Evolutionary conservation across 1,140 invertebrate genomes (phyloP), one percentile per base, ranked within the genome.

Genomic region (Eumaeus atala): DNA sequence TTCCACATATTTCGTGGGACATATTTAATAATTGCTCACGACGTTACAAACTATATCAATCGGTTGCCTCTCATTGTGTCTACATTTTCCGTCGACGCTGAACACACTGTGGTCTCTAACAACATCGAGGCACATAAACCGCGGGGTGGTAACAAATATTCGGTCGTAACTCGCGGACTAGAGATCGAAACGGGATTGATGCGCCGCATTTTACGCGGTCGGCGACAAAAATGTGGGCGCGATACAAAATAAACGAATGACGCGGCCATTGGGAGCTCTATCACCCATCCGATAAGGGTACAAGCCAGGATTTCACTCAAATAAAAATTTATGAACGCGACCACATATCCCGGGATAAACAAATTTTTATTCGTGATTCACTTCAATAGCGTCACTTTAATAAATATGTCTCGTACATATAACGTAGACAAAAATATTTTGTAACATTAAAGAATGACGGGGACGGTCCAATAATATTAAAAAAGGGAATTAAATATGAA

Each of bases 181-280:
- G 17, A 16, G 12, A 12, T 44, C 14, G 12, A 28, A 28, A 28
- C 6, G 14, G 16, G 17, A 44, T 14, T 16, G 40, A 44, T 44
- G 16, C 9, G 40, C 40, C 40, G 40, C 21, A 28, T n/a, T n/a
- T n/a, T n/a, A n/a, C 21, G 16, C 17, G 17, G 12, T 14, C 17
- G 40, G 16, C 40, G 40, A 44, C 40, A 44, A 14, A 44, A 44
- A 17, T n/a, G 38, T 4, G n/a, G n/a, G n/a, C n/a, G 38, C 38
- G 14, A 40, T 40, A 40, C 12, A 40, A 40, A 40, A 40, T 40
- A 40, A 40, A 40, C 38, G 38, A 40, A 40, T 12, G 38, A 49
- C 21, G 34, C 14, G 48, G 21, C 14, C 17, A 49, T 34, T 49
- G 48, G 10, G 28, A 14, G 48, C 48, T 12, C 12, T n/a, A 49